phyloP scores from a whole-genome alignment of 1,140 invertebrate species.

The Melanaphis sacchari region DNA sequence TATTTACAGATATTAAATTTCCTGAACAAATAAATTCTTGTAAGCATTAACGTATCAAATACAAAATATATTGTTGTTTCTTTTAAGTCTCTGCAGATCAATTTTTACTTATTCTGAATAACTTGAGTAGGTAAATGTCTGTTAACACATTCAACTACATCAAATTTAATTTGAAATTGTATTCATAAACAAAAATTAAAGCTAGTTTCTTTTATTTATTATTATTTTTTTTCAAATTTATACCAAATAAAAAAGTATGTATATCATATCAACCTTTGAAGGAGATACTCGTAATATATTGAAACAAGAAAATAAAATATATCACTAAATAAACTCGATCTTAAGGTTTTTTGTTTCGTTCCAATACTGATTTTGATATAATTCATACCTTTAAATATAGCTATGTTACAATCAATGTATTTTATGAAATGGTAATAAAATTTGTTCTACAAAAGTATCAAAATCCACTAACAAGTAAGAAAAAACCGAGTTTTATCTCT shows the following conservation, averaged over 20 bases:
- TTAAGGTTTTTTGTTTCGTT: background rate
- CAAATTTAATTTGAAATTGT: conserved; percentile 32
- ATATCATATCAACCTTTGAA: background rate
- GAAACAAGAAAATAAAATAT: background rate
- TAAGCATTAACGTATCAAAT: background rate
- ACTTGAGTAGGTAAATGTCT: background rate
- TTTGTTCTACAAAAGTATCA: background rate
- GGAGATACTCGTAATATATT: background rate
- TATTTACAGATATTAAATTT: background rate
- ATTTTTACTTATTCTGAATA: background rate
- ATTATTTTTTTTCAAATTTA: too few species aligned
- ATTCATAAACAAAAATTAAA: background rate
- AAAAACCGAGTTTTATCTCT: background rate
- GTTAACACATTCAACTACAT: background rate
- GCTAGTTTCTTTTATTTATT: background rate
- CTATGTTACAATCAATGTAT: background rate
- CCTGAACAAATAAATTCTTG: background rate
- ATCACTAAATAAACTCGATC: background rate
- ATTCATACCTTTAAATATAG: background rate
- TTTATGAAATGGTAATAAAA: background rate
- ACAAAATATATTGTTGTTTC: background rate
- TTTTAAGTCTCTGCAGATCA: background rate
- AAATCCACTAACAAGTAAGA: background rate
- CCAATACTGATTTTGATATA: background rate
- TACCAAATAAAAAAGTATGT: background rate